phyloP scores from a whole-genome alignment of 92 coral and sea anemone genomes.

The Pocillopora meandrina region DNA sequence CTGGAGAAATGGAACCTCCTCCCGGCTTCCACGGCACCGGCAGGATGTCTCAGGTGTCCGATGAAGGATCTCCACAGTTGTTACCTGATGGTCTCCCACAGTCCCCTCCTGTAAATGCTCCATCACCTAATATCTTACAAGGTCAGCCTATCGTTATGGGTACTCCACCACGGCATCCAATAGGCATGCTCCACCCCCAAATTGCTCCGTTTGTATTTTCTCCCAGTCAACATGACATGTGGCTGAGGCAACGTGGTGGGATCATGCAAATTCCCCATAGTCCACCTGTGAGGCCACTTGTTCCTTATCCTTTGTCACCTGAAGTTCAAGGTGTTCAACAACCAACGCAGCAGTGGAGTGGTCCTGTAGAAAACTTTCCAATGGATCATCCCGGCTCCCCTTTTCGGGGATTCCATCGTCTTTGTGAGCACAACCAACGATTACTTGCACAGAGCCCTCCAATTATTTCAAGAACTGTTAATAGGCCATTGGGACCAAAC shows the following conservation, averaged over 20 bases:
- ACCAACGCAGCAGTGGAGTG: constrained; percentile 11
- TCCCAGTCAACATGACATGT: constrained; percentile 16
- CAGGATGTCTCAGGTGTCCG: background rate
- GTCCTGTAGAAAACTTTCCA: background rate
- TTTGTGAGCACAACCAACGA: background rate
- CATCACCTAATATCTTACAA: background rate
- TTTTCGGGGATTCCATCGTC: constrained; percentile 20
- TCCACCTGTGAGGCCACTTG: constrained; percentile 22
- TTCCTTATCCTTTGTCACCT: constrained; percentile 38
- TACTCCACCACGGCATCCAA: constrained; percentile 24
- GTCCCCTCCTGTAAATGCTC: background rate
- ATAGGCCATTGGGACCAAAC: constrained; percentile 14
- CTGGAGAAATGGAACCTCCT: constrained; percentile 18
- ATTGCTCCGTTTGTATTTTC: constrained; percentile 16
- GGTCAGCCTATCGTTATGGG: constrained; percentile 11
- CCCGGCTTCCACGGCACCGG: constrained; percentile 8
- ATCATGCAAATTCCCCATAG: background rate
- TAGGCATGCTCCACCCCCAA: constrained; percentile 4
- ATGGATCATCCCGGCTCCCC: constrained; percentile 1
- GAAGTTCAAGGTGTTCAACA: constrained; percentile 3
- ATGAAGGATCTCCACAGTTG: background rate
- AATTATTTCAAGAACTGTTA: constrained; percentile 15
- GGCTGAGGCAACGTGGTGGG: constrained; percentile 15
- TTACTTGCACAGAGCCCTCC: constrained; percentile 31
- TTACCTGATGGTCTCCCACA: constrained; percentile 2